Evolutionary conservation across 1,140 invertebrate genomes (phyloP).

Genomic region (Apis mellifera): DNA sequence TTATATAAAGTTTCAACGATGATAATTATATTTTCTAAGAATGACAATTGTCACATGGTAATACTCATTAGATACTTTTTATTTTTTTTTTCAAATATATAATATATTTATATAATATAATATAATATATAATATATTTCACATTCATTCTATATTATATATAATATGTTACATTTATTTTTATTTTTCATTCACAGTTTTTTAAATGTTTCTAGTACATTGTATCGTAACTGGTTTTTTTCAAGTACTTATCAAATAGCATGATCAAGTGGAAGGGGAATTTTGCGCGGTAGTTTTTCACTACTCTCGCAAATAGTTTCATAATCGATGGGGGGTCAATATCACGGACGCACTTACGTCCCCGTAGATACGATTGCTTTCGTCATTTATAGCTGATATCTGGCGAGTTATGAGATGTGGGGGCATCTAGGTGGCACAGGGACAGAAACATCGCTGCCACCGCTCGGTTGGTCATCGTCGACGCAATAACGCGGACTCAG

Average conservation of each 20-base stretch:
- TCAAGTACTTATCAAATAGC: neutral
- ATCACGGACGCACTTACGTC: constrained; percentile 17
- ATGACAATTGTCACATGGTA: neutral
- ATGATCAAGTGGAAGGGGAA: neutral
- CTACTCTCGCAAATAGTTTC: neutral
- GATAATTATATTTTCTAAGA: neutral
- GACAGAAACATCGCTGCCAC: constrained; percentile 62
- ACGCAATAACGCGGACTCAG: constrained; percentile 70
- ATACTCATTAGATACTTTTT: neutral
- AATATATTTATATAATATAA: too few relatives aligned
- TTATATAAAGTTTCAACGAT: neutral
- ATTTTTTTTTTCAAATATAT: neutral
- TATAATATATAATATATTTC: too few relatives aligned
- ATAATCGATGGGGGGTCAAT: constrained; percentile 49
- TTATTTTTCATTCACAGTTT: neutral
- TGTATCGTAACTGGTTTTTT: neutral
- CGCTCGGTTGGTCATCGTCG: constrained; percentile 68
- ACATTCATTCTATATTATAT: too few relatives aligned
- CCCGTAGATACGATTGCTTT: constrained; percentile 49
- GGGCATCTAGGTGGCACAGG: constrained; percentile 58
- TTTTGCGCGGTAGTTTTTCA: neutral
- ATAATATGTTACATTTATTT: neutral
- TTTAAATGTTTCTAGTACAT: neutral
- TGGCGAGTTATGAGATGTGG: constrained; percentile 65
- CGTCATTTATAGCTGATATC: constrained; percentile 61